Evolutionary conservation across 2,888 invertebrate genomes (phyloP), one percentile per base, ranked within the genome.

Genomic region (Protonemura montana): DNA sequence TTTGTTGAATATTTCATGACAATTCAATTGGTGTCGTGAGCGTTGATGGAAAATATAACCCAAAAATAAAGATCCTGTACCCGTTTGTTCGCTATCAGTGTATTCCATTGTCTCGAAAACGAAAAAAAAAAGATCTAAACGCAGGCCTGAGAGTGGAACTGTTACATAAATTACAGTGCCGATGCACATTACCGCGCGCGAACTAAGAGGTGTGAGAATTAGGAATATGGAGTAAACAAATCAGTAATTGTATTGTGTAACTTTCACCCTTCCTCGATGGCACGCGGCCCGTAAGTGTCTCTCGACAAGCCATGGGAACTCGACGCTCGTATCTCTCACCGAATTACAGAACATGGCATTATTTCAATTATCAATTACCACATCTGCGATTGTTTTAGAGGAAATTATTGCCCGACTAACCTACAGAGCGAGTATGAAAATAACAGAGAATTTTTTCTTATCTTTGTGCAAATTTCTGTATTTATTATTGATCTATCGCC

Each of bases 171-270:
- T 59, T 59, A 59, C 13, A 59, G 13, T 6, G 35, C 3, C 59
- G 59, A 59, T 59, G 59, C 59, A 10, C 59, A 59, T 59, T 59
- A 59, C 21, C 21, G 59, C 7, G 21, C 59, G 21, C 16, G 59
- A 10, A 59, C 3, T 76, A 84, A 84, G 27, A 76, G n/a, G 76
- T 84, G 84, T 84, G 84, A 84, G 84, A 84, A 84, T 59, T 26
- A 76, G 84, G 76, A 84, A 84, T 76, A 26, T 84, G 59, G 84
- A 84, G 82, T 82, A 82, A 30, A 30, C n/a, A 82, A 30, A 82
- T 82, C 26, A 30, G 29, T 78, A 29, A 42, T 27, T 42, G 29
- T 78, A 27, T 78, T 78, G 78, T 35, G 26, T 42, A 83, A 83
- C 83, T 41, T 83, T 83, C 41, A 83, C 83, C 83, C 83, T 59